Evolutionary conservation across 2,888 invertebrate genomes (phyloP).

Genomic region (Griposia aprilina): DNA sequence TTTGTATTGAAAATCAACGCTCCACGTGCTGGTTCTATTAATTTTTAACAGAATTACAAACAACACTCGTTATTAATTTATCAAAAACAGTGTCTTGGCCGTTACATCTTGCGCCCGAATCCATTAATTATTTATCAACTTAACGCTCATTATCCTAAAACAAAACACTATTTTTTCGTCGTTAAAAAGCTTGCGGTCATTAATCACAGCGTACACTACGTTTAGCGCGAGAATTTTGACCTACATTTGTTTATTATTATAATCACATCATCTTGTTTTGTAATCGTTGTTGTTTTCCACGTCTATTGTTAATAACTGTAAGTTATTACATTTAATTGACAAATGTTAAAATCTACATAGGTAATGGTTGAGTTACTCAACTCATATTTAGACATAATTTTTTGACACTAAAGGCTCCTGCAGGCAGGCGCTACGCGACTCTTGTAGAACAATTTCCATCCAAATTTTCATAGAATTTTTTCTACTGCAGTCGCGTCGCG

Average conservation of each 20-base stretch:
- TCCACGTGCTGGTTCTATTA: conserved; percentile 33
- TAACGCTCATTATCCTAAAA: conserved; percentile 85
- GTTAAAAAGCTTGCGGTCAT: conserved; percentile 78
- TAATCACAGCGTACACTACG: conserved; percentile 77
- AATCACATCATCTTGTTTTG: conserved; percentile 56
- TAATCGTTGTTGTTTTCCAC: conserved; percentile 41
- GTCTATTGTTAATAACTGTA: conserved; percentile 26
- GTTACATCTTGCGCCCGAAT: conserved; percentile 71
- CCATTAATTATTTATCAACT: conserved; percentile 85
- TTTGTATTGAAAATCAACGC: conserved; percentile 6
- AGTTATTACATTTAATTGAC: background rate
- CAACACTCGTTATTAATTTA: conserved; percentile 70
- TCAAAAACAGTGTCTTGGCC: conserved; percentile 68
- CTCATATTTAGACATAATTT: background rate
- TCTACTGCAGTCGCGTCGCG: too few species aligned
- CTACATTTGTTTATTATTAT: conserved; percentile 63
- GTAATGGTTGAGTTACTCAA: background rate
- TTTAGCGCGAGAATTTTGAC: conserved; percentile 61
- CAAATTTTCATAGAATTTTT: too few species aligned
- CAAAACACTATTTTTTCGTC: conserved; percentile 82
- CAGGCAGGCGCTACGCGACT: too few species aligned
- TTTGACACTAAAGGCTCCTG: background rate
- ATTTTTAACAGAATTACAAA: conserved; percentile 51
- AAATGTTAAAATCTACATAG: background rate
- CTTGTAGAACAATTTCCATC: too few species aligned